A percentile compares a stretch with the other conserved stretches of the same genome.
phyloP scores from a whole-genome alignment of 2,113 vertebrate genomes.

The Megatriorchis doriae region DNA sequence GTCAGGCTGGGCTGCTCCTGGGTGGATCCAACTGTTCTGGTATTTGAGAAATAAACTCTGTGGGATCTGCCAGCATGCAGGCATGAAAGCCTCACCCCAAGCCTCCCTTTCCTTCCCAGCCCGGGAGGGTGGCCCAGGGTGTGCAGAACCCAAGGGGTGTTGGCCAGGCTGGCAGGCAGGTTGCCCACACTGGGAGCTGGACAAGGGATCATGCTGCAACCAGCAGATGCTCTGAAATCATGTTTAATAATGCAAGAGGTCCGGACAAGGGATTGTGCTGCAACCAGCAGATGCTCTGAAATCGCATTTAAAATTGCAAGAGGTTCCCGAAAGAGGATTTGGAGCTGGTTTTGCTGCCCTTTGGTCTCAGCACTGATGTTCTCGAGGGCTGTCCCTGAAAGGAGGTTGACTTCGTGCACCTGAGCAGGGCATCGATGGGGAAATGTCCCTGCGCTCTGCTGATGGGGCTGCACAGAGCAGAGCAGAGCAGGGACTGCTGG shows the following conservation, averaged over 20 bases:
- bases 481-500: not conserved
- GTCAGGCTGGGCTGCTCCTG: not conserved
- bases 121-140: not conserved
- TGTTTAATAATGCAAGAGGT: not conserved
- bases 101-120: not conserved
- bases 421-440: not conserved
- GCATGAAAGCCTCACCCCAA: not conserved
- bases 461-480: not conserved
- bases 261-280: not conserved
- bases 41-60: not conserved
- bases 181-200: not conserved
- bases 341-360: not conserved
- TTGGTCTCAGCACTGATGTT: not conserved
- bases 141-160: not conserved
- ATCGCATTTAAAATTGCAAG: fast-evolving
- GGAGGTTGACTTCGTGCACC: not conserved
- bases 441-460: not conserved
- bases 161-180: not conserved
- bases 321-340: not conserved
- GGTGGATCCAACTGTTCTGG: not conserved
- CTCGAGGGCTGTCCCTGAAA: not conserved
- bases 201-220: not conserved
- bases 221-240: not conserved
- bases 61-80: not conserved
- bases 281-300: not conserved